Evolutionary conservation across 2,797 vertebrate genomes (phyloP).

Genomic region (Pangasius macronema): DNA sequence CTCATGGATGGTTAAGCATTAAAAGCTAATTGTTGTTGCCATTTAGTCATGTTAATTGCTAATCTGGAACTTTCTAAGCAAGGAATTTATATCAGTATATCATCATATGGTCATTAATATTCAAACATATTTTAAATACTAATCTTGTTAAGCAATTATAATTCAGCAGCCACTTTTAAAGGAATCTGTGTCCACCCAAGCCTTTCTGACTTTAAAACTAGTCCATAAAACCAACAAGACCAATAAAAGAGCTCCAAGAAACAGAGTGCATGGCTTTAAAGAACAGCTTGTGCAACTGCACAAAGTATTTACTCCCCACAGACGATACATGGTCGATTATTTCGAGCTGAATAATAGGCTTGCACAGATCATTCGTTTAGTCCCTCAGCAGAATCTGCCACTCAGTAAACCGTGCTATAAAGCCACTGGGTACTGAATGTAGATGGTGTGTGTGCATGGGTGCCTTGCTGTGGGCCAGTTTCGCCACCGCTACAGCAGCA

Average conservation of each 20-base stretch:
- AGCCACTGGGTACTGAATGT: neutral
- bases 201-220: neutral
- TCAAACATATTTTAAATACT: neutral
- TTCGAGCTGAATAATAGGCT: neutral
- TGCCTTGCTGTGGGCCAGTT: slow-evolving; percentile 59
- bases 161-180: neutral
- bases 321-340: neutral
- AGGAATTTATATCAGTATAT: neutral
- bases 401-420: neutral
- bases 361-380: neutral
- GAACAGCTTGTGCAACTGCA: neutral
- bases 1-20: neutral
- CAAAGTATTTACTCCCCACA: slow-evolving; percentile 3
- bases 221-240: neutral
- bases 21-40: neutral
- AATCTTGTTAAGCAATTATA: neutral
- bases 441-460: neutral
- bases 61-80: neutral
- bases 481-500: slow-evolving; percentile 52
- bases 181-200: neutral
- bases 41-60: neutral
- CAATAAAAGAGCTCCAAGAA: neutral
- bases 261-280: neutral
- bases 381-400: neutral
- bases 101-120: neutral